Evolutionary conservation across 2,113 vertebrate genomes (phyloP), one percentile per base, ranked within the genome.

Genomic region (Prochilodus magdalenae): DNA sequence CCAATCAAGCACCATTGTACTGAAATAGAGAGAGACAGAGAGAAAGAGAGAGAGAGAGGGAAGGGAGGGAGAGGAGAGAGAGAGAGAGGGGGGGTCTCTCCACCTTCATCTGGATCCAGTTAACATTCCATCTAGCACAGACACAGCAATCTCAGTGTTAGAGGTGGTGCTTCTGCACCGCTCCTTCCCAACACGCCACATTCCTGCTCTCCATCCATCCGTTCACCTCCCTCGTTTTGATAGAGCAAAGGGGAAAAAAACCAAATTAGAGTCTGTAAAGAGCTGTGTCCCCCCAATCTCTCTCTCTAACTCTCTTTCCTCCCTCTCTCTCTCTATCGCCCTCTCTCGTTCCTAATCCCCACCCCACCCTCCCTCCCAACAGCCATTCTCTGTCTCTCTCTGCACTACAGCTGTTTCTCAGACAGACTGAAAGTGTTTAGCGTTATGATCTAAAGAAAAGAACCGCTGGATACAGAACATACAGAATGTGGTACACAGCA

Each of bases 51-150:
- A 74, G 63, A 20, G 18, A 79, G 60, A 80, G 62, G 49, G 53
- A 71, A 51, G 15, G 30, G 47, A 16, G 24, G 12, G 44, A 18
- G 63, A 49, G 73, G 22, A 71, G 51, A 75, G 36, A 75, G 8
- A 53, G 36, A 62, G 59, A 60, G 14, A 36, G 29, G 36, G 67
- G 72, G 69, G 2, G 12, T 30, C 33, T 55, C 18, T 87, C 89
- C 87, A 90, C 86, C 82, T 90, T 85, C 90, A 93, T 93, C 91
- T 93, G 92, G 89, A 90, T 79, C 16, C 80, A 79, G 87, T 91
- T 93, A 92, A 93, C 89, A 93, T 93, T 92, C 92, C 90, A 86
- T 47, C 69, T 57, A 86, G 82, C 69, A 30, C 14, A 51, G 49
- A 51, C 47, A 49, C 49, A 51, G 49, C 49, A 16, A 47, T 82